Conservation (phyloP, 2,113 vertebrate species). For the Oxyura jamaicensis region DNA sequence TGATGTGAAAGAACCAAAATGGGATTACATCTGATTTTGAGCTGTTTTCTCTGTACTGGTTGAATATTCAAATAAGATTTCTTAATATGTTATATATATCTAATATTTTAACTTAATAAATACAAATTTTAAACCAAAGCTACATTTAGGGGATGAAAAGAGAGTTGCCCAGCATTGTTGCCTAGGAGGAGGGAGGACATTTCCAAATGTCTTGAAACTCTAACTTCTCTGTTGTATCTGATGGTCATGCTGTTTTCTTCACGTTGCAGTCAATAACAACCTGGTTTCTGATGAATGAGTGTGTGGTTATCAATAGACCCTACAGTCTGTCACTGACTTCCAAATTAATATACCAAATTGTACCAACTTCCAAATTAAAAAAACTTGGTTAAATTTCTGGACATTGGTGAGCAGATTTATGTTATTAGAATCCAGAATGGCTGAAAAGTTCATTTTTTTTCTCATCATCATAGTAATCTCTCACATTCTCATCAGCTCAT, state of each 20-base stretch:
- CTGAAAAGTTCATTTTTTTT: background rate
- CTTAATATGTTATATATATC: background rate
- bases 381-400: background rate
- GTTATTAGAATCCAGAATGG: background rate
- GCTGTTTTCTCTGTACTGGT: background rate
- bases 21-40: background rate
- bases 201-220: background rate
- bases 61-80: background rate
- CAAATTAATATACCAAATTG: background rate
- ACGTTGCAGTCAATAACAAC: background rate
- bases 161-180: background rate
- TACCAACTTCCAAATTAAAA: background rate
- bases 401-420: background rate
- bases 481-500: background rate
- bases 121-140: background rate
- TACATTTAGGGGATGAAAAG: background rate
- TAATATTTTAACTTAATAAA: background rate
- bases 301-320: background rate
- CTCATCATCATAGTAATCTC: background rate
- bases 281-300: background rate
- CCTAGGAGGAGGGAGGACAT: background rate
- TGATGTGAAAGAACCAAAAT: background rate
- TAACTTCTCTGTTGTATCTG: background rate
- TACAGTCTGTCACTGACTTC: background rate
- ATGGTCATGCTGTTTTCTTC: background rate